Base-by-base conservation (phyloP, 2,888 invertebrate species). In the Spialia ferax region DNA sequence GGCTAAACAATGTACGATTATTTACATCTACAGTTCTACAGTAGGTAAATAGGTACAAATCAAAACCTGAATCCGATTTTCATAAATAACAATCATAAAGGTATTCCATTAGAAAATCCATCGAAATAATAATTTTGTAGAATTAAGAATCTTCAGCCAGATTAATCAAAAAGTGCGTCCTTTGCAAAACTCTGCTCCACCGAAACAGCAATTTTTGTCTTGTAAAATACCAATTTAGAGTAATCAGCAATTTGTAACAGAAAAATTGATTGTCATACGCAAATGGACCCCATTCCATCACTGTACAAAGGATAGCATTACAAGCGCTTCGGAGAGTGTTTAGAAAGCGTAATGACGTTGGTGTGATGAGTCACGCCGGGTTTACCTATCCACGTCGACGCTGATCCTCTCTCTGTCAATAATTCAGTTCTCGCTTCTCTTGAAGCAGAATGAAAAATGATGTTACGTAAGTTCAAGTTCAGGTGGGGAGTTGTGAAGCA, bases 401-500 rank as follows among this genome's bases (percentile, higher is more conserved):
- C 18, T 26, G 23, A 29, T 48, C 7, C 26, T 42, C 48, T 56
- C 52, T 65, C 35, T 50, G 57, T 65, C 52, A 38, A 65, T 65
- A 65, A 65, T 64, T 22, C 18, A 57, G 32, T 20, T 13, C 23
- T 57, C 22, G 13, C 50, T 57, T 26, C 26, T 26, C 57, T 59
- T 23, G 23, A 59, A 65, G 59, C 59, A 48, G 59, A 65, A 65
- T 65, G 65, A 65, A 59, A 42, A 59, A 65, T 59, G 52, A 65
- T 54, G 52, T 65, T 65, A 65, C 42, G 59, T 65, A 65, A 65
- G 65, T 65, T 65, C 65, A 65, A 65, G 65, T 65, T 65, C 65
- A 65, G 65, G 65, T 65, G 26, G 59, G 57, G 38, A 32, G 35
- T 57, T 0, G 48, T 63, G 48, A 64, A 65, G 57, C 65, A 65